Base-by-base conservation (phyloP, 2,113 vertebrate genomes). In the Cochlearius cochlearius region DNA sequence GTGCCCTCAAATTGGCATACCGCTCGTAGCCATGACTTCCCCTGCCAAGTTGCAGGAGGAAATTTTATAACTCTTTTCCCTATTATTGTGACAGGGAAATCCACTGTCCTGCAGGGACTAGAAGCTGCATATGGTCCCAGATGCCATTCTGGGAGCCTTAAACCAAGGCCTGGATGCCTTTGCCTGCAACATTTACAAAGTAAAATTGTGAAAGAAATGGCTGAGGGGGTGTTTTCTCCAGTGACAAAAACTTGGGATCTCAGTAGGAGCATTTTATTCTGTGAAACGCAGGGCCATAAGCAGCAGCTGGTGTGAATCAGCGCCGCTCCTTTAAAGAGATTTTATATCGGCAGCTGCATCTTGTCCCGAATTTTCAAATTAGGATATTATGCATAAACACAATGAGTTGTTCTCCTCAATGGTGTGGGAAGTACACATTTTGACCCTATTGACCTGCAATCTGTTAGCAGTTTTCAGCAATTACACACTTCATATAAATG, bases 401-500 rank as follows among this genome's bases (percentile, higher is more conserved):
- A 64, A 14, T 5, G 47, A 84, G 64, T 32, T 67, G 41, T 73
- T 93, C 68, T 84, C 63, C 69, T 92, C n/a, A 30, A 1, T 80
- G 84, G 22, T 91, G 62, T 95, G 86, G 94, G 94, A 94, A 81
- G 89, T 56, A 84, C 67, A 80, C 30, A 43, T 81, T 92, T 89
- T 92, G 90, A 93, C 87, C 86, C 47, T 68, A 19, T n/a, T 94
- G 94, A 89, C 96, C 88, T 92, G 83, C 88, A 94, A 93, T 81
- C 83, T 97, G 92, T 91, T 96, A 62, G 36, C 55, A 72, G 90
- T 84, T 96, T 94, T 86, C 2, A 3, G 68, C 83, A 95, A 95
- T 97, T 95, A 94, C 72, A 91, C 68, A 72, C 76, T 92, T 95
- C 76, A 78, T 91, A 18, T 77, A 90, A 93, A 96, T 95, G 92